phyloP scores from a whole-genome alignment of 2,113 vertebrate genomes.

The Dissostichus mawsoni region DNA sequence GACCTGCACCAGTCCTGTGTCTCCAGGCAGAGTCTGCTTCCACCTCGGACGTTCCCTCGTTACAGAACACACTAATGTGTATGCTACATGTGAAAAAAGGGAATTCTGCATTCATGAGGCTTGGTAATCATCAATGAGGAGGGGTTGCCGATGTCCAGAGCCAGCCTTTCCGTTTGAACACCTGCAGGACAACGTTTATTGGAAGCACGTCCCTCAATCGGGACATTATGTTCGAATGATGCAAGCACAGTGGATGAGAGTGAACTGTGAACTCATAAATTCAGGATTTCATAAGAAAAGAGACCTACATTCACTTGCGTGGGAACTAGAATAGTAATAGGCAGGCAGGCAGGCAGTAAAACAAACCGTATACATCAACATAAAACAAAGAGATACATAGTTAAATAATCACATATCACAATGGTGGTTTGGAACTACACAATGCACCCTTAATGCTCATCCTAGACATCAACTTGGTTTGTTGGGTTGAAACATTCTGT shows the following conservation, averaged over 20 bases:
- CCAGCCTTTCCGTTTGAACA: not conserved
- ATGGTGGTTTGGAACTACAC: too few species aligned
- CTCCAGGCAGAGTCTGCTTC: not conserved
- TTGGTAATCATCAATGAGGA: not conserved
- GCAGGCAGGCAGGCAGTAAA: too few species aligned
- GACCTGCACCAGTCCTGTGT: slow-evolving; percentile 5
- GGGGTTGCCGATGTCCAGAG: slow-evolving; percentile 2
- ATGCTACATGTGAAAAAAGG: not conserved
- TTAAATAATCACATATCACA: too few species aligned
- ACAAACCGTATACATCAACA: too few species aligned
- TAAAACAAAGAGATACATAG: too few species aligned
- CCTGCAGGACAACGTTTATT: not conserved
- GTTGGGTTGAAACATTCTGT: slow-evolving; percentile 13
- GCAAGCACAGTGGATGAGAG: not conserved
- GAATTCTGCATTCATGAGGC: not conserved
- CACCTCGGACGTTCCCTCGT: not conserved
- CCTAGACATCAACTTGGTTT: too few species aligned
- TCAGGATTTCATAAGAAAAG: not conserved
- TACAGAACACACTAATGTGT: slow-evolving; percentile 1
- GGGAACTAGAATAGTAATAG: too few species aligned
- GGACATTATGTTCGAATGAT: slow-evolving; percentile 12
- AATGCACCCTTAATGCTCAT: too few species aligned
- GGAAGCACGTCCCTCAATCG: slow-evolving; percentile 4
- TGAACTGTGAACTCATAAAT: slow-evolving; percentile 10
- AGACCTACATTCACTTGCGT: not conserved